Conservation (phyloP, 2,888 invertebrate species). For the Fissipunctia ypsillon region DNA sequence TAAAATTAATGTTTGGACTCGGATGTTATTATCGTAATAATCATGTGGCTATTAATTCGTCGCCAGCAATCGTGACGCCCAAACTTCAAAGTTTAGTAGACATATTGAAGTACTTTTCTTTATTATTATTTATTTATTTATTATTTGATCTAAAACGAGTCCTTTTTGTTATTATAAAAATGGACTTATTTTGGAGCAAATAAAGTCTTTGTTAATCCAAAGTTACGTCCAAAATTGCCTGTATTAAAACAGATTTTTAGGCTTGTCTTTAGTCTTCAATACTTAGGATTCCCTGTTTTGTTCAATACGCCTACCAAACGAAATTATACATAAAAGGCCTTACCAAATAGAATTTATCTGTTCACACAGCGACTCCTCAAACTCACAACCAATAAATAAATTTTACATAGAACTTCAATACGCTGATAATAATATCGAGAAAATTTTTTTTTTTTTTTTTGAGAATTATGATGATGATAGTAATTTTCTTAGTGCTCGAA, state of each 20-base stretch:
- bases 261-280: not conserved
- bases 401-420: slow-evolving; percentile 40
- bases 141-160: slow-evolving; percentile 50
- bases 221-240: not conserved
- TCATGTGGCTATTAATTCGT: slow-evolving; percentile 4
- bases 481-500: no score
- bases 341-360: slow-evolving; percentile 45
- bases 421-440: not conserved
- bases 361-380: slow-evolving; percentile 41
- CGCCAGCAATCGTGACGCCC: slow-evolving; percentile 26
- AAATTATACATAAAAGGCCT: slow-evolving; percentile 29
- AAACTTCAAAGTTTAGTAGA: slow-evolving; percentile 51
- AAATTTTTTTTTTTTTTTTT: not conserved
- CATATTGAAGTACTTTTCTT: slow-evolving; percentile 50
- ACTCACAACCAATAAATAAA: slow-evolving; percentile 62
- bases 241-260: not conserved
- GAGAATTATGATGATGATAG: no score
- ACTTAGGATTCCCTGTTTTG: not conserved
- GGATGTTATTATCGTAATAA: not conserved
- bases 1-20: slow-evolving; percentile 18
- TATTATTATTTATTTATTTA: no score
- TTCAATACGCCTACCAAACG: slow-evolving; percentile 57
- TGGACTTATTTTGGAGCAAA: slow-evolving; percentile 36
- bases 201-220: not conserved
- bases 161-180: slow-evolving; percentile 22